These are phyloP conservation scores for Penaeus chinensis DNA, from an alignment of 1,140 invertebrate genomes.

Conservation along the genomic window DNA sequence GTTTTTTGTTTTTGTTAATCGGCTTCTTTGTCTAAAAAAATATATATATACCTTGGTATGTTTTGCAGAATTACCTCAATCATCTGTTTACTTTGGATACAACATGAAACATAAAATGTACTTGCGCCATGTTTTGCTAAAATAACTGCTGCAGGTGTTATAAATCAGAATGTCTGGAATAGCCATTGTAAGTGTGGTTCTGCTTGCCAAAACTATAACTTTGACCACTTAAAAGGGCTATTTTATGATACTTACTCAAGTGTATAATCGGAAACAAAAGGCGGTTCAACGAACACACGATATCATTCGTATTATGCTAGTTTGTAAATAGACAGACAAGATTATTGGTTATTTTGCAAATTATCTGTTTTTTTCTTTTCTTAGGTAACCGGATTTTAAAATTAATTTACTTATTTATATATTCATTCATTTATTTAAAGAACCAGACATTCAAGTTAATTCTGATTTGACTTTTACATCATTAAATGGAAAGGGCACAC, in stretches of 20 bases:
- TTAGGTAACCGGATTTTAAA: not conserved
- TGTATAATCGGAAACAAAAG: not conserved
- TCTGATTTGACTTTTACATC: too few relatives aligned
- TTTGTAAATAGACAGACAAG: not conserved
- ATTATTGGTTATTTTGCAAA: conserved; percentile 13
- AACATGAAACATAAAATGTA: not conserved
- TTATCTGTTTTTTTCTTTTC: not conserved
- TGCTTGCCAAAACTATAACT: conserved; percentile 2
- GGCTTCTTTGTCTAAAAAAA: too few relatives aligned
- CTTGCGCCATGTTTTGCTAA: not conserved
- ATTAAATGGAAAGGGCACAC: too few relatives aligned
- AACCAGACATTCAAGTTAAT: too few relatives aligned
- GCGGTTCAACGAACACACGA: not conserved
- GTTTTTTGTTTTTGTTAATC: too few relatives aligned
- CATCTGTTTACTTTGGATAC: too few relatives aligned
- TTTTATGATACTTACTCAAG: not conserved
- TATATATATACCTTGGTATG: too few relatives aligned
- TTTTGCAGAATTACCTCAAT: too few relatives aligned
- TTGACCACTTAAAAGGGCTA: not conserved
- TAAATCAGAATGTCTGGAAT: conserved; percentile 25
- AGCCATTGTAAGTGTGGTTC: conserved; percentile 33
- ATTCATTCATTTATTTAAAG: too few relatives aligned
- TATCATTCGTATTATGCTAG: not conserved
- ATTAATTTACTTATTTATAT: too few relatives aligned
- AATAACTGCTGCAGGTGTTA: conserved; percentile 18